Conservation (phyloP, 1,140 invertebrate genomes). For the Camponotus floridanus region DNA sequence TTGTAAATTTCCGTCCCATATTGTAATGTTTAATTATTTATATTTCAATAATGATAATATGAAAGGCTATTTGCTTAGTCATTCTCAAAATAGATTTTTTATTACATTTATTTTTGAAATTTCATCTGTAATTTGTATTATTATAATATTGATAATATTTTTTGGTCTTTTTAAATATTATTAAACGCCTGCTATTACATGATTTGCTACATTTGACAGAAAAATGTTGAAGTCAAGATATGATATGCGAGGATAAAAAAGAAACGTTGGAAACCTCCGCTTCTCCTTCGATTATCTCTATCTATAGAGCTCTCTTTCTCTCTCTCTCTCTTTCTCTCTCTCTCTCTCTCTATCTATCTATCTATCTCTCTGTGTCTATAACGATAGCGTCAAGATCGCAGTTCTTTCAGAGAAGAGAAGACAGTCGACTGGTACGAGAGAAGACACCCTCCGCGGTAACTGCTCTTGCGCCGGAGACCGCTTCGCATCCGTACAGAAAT, state of each 20-base stretch:
- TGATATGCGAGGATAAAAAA: neutral
- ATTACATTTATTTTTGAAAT: neutral
- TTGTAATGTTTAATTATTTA: neutral
- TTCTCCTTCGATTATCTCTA: neutral
- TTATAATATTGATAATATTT: neutral
- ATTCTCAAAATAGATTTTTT: neutral
- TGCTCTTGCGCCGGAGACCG: constrained; percentile 69
- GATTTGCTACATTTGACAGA: neutral
- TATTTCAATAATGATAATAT: neutral
- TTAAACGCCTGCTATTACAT: neutral
- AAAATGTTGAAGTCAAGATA: neutral
- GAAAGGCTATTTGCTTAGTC: neutral
- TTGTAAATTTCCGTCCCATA: neutral
- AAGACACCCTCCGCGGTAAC: constrained; percentile 27
- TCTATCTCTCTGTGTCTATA: neutral
- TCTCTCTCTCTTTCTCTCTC: neutral
- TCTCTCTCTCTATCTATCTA: neutral
- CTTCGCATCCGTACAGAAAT: constrained; percentile 74
- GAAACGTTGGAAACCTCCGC: too few relatives aligned
- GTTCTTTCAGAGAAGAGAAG: constrained; percentile 52
- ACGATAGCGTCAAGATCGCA: constrained; percentile 1
- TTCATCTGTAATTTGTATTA: neutral
- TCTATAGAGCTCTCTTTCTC: neutral
- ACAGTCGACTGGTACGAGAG: constrained; percentile 52
- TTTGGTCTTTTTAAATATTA: neutral